Base-by-base conservation (phyloP, 2,113 vertebrate species). In the Chloebia gouldiae region DNA sequence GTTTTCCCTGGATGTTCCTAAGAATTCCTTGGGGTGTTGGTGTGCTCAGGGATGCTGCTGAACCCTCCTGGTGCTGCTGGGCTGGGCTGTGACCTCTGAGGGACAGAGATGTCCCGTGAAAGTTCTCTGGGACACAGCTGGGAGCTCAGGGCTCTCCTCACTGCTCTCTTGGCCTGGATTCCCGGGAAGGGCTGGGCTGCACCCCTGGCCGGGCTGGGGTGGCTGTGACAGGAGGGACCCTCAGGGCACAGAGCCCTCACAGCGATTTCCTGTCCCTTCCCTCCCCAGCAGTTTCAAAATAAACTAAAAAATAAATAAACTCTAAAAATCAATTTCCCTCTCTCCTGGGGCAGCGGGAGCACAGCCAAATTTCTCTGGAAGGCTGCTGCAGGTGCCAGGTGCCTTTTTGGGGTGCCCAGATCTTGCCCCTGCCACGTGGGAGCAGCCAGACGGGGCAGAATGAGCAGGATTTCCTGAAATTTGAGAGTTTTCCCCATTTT, bases 351-450 rank as follows among this genome's bases (percentile, higher is more conserved):
- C 96, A 72, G 91, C 0, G 7, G 24, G 50, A 90, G 54, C 13
- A 2, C 28, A 76, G 93, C 96, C 96, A 96, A 33, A 1, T 24
- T 88, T 96, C 95, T 95, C 96, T 95, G 95, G 96, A 95, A 97
- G 95, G 95, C 18, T 1, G 20, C 14, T 10, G 61, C 12, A 1
- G 63, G 79, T 60, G 54, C 40, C 8, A n/a, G 50, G 59, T 49
- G 42, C 30, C n/a, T 37, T 81, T 76, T 28, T 1, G 24, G 53
- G 73, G 78, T 44, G 18, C 56, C 33, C 5, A 1, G 66, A 70
- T 6, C 37, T 14, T 14, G 12, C 2, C 8, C 9, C 31, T 12
- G 9, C 35, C 51, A 39, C 0, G 0, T 4, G 50, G 73, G 14
- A 22, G 5, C 27, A n/a, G 76, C 31, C 54, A 4, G 31, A 4